These are phyloP conservation scores for Quadriops clusia DNA, from an alignment of 2,888 invertebrate genomes.

Conservation along the genomic window DNA sequence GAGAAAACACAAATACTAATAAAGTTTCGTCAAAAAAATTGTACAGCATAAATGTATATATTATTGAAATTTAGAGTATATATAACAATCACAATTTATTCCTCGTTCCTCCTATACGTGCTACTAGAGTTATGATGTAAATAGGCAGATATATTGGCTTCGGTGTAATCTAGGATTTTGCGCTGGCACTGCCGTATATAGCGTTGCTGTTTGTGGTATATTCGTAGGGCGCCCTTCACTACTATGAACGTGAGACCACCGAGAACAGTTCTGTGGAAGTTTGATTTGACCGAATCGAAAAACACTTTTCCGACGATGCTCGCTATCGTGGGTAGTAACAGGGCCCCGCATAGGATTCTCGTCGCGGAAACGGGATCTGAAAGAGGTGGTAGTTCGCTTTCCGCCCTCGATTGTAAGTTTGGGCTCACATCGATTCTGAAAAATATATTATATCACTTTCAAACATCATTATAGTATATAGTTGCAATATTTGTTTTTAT, in stretches of 20 bases:
- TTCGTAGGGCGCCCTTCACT: constrained; percentile 88
- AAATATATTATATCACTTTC: too few species aligned
- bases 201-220: constrained; percentile 91
- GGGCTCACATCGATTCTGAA: constrained; percentile 27
- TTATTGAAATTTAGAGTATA: too few species aligned
- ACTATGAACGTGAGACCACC: constrained; percentile 89
- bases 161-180: constrained; percentile 79
- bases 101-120: too few species aligned
- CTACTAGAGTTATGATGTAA: too few species aligned
- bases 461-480: too few species aligned
- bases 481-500: too few species aligned
- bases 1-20: too few species aligned
- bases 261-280: constrained; percentile 81
- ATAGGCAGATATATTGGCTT: constrained; percentile 45
- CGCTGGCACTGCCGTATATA: constrained; percentile 83
- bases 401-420: constrained; percentile 38
- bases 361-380: constrained; percentile 81
- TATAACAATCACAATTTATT: too few species aligned
- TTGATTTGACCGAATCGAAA: constrained; percentile 80
- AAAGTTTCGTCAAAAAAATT: too few species aligned
- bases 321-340: constrained; percentile 87
- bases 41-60: too few species aligned
- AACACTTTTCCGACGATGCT: constrained; percentile 85
- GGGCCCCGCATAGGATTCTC: constrained; percentile 84
- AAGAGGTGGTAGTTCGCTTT: constrained; percentile 50